Evolutionary conservation across 2,888 invertebrate species (phyloP).

Genomic region (Cerastis rubricosa): DNA sequence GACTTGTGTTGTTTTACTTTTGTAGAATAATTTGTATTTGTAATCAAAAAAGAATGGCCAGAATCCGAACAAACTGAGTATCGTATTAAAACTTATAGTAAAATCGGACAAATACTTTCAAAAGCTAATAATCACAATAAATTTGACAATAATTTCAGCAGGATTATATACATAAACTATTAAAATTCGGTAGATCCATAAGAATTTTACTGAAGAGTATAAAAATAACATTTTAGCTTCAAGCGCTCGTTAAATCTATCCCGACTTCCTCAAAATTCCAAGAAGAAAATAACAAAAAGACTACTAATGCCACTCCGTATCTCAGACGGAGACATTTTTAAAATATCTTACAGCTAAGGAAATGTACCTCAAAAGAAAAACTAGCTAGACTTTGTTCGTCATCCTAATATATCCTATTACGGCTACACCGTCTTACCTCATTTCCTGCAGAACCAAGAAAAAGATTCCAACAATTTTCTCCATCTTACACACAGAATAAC

Average conservation of each 20-base stretch:
- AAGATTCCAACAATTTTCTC: slow-evolving; percentile 46
- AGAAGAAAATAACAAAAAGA: slow-evolving; percentile 40
- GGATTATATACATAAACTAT: not conserved
- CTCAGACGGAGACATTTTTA: slow-evolving; percentile 45
- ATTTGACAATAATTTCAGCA: not conserved
- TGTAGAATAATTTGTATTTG: not conserved
- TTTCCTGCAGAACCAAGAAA: slow-evolving; percentile 27
- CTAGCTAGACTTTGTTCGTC: slow-evolving; percentile 52
- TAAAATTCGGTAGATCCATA: not conserved
- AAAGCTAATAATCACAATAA: not conserved
- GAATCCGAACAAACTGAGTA: not conserved
- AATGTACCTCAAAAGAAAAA: slow-evolving; percentile 44
- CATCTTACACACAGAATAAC: slow-evolving; percentile 50
- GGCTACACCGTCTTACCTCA: slow-evolving; percentile 17
- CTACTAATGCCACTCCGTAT: slow-evolving; percentile 42
- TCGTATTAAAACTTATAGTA: not conserved
- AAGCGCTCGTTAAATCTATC: slow-evolving; percentile 50
- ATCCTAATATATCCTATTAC: slow-evolving; percentile 53
- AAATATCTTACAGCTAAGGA: slow-evolving; percentile 36
- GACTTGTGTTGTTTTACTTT: not conserved
- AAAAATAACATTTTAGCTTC: slow-evolving; percentile 35
- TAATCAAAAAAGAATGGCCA: not conserved
- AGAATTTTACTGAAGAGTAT: not conserved
- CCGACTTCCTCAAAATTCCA: slow-evolving; percentile 21
- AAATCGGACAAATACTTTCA: not conserved